Evolutionary conservation across 1,140 invertebrate species (phyloP).

Genomic region (Limonius californicus): DNA sequence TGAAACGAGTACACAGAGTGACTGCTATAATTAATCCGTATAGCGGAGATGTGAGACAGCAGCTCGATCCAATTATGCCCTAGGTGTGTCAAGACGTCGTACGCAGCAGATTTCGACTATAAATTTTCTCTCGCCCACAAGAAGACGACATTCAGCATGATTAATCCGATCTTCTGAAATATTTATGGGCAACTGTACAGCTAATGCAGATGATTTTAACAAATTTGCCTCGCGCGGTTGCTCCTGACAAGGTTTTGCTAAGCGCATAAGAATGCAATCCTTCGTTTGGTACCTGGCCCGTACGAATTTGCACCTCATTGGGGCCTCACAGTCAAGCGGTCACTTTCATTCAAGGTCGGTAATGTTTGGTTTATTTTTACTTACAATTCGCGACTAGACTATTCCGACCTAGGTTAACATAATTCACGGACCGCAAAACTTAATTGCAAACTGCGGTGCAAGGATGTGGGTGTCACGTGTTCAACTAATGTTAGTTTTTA

Average conservation of each 20-base stretch:
- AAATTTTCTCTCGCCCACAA: constrained; percentile 26
- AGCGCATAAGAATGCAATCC: not conserved
- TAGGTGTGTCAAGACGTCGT: constrained; percentile 27
- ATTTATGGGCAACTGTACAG: constrained; percentile 12
- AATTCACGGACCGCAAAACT: constrained; percentile 30
- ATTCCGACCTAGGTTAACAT: constrained; percentile 34
- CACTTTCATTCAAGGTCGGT: constrained; percentile 39
- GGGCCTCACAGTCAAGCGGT: constrained; percentile 32
- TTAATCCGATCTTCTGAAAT: constrained; percentile 20
- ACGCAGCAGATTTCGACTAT: constrained; percentile 24
- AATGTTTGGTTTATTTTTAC: constrained; percentile 40
- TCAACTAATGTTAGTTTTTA: constrained; percentile 15
- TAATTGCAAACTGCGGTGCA: constrained; percentile 22
- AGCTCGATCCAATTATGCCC: constrained; percentile 25
- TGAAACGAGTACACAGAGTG: constrained; percentile 9
- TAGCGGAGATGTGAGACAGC: constrained; percentile 20
- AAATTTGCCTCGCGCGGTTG: constrained; percentile 5
- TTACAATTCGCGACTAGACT: constrained; percentile 30
- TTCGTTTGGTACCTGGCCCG: not conserved
- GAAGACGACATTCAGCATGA: constrained; percentile 25
- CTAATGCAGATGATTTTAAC: not conserved
- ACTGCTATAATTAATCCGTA: constrained; percentile 22
- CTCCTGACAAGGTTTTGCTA: not conserved
- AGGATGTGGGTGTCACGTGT: constrained; percentile 22
- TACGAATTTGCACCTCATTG: constrained; percentile 25